These are phyloP conservation scores for Sarcophaga subvicina DNA, from an alignment of 2,888 invertebrate genomes.

Conservation along the genomic window DNA sequence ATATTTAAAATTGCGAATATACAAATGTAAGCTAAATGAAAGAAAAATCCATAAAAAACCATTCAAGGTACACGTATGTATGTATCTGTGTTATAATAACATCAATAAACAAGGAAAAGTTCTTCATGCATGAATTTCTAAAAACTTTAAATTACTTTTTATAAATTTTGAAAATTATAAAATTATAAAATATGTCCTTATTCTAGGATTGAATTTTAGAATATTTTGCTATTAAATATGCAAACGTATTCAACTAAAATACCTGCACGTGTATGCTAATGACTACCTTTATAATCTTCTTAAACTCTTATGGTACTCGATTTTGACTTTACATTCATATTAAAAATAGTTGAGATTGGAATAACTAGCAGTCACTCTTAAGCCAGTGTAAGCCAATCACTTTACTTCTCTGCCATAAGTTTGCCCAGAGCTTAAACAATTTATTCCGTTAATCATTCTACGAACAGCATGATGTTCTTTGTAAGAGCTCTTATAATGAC, in stretches of 20 bases:
- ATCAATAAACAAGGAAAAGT: background rate
- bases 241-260: background rate
- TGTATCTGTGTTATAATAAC: background rate
- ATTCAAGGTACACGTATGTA: background rate
- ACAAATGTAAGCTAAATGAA: no score
- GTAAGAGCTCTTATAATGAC: background rate
- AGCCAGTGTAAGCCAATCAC: no score
- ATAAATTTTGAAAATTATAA: no score
- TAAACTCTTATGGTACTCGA: background rate
- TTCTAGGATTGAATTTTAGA: no score
- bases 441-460: constrained; percentile 17
- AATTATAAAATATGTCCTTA: no score
- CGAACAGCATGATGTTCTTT: no score
- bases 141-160: background rate
- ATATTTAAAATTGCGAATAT: no score
- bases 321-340: background rate
- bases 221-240: no score
- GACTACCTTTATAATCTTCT: background rate
- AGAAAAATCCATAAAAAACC: background rate
- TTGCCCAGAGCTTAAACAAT: background rate
- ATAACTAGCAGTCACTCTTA: no score
- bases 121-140: background rate
- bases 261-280: background rate
- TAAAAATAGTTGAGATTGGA: no score
- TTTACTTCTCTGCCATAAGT: background rate